Base-by-base conservation (phyloP, 2,888 invertebrate species). In the Halocaridina rubra region DNA sequence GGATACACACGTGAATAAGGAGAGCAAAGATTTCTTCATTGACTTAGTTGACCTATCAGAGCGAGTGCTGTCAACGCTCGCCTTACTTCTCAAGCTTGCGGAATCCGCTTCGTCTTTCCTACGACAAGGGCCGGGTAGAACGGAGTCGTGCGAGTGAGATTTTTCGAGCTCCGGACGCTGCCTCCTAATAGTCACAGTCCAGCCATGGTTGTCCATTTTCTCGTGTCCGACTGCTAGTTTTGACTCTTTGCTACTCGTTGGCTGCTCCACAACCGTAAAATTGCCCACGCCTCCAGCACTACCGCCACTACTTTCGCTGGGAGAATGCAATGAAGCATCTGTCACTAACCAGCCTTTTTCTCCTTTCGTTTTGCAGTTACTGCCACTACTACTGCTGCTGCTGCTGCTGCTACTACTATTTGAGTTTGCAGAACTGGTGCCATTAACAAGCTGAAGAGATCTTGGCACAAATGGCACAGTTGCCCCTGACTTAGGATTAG, bases 1-100 rank as follows among this genome's bases (percentile, higher is more conserved):
- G 10, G 82, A 80, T 2, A 86, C 86, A 64, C 86, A 86, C n/a
- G 86, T 82, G 75, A 86, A 86, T 19, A 86, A 69, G 0, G 86
- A 82, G 24, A 86, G 71, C 32, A 86, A 30, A 5, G 86, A 86
- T n/a, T 84, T 80, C 27, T 86, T 86, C 71, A 86, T 61, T 13
- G 86, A 86, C 30, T 79, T 86, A 1, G 82, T 82, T 24, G 86
- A 86, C 22, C 71, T 69, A 39, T 86, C 86, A n/a, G 86, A 86
- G 3, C 76, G 64, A 19, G 33, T 64, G 30, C 86, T 86, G 16
- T 86, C 86, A 24, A 86, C 79, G 61, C 82, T 82, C 10, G 79
- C 82, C 67, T 86, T 86, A 46, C 86, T 86, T 19, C 71, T 76
- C 22, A 86, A 30, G 61, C 86, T 84, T 0, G 78, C 81, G 1